Conservation (phyloP, 2,113 vertebrate genomes). For the Spilogale gracilis region DNA sequence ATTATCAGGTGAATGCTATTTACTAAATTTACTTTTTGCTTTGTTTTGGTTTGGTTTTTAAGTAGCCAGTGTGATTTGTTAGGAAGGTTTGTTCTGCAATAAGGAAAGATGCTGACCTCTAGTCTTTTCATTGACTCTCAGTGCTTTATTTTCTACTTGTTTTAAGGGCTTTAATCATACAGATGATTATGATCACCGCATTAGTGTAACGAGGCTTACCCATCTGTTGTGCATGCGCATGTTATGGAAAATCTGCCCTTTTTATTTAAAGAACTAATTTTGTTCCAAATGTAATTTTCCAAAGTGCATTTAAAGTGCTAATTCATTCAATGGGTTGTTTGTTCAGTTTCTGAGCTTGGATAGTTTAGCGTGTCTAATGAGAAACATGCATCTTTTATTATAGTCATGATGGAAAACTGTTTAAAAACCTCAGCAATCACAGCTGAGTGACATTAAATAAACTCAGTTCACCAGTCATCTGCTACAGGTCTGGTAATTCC, state of each 20-base stretch:
- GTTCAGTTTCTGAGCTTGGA: slow-evolving; percentile 39
- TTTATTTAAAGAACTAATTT: slow-evolving; percentile 59
- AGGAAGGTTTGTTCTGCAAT: background rate
- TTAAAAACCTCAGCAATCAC: background rate
- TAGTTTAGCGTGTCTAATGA: slow-evolving; percentile 8
- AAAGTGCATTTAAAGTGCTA: slow-evolving; percentile 33
- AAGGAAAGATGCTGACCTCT: background rate
- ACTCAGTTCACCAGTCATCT: background rate
- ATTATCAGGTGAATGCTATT: background rate
- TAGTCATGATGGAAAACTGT: background rate
- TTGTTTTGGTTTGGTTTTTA: background rate
- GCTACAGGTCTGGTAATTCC: background rate
- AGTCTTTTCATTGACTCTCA: background rate
- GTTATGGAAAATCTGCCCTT: slow-evolving; percentile 68
- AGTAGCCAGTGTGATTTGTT: background rate
- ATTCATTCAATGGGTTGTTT: slow-evolving; percentile 54
- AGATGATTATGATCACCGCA: background rate
- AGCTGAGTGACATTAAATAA: background rate
- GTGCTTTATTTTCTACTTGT: background rate
- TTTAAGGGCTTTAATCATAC: background rate
- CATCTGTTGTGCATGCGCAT: background rate
- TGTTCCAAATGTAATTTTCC: slow-evolving; percentile 50
- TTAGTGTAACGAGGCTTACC: background rate
- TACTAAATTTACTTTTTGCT: background rate
- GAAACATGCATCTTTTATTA: slow-evolving; percentile 38